These are phyloP conservation scores for Macroramphosus scolopax DNA, from an alignment of 2,797 vertebrate species.

Conservation along the genomic window DNA sequence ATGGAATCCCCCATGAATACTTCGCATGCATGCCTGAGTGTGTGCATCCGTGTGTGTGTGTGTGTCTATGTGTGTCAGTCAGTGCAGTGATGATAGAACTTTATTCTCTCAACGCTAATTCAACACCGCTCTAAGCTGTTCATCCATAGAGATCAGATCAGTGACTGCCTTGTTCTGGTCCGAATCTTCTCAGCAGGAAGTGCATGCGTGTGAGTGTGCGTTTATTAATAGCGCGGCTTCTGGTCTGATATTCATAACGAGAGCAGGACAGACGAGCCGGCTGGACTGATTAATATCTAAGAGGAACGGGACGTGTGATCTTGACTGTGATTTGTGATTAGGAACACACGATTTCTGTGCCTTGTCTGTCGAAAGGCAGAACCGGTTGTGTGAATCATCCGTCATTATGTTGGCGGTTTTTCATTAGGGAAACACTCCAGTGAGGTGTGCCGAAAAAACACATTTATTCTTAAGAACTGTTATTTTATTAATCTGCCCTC, in stretches of 20 bases:
- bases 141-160: constrained; percentile 66
- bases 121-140: constrained; percentile 60
- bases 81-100: constrained; percentile 44
- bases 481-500: no score
- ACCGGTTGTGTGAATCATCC: no score
- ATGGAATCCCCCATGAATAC: constrained; percentile 67
- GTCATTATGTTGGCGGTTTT: no score
- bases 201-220: constrained; percentile 25
- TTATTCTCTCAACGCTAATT: constrained; percentile 57
- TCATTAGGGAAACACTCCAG: no score
- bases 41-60: constrained; percentile 22
- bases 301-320: constrained; percentile 51
- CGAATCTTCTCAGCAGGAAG: constrained; percentile 50
- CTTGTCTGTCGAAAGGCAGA: constrained; percentile 7
- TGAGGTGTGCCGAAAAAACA: no score
- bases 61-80: constrained; percentile 6
- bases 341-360: constrained; percentile 26
- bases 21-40: constrained; percentile 29
- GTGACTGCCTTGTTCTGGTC: constrained; percentile 60
- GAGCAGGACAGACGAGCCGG: constrained; percentile 58
- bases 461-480: no score
- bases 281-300: constrained; percentile 63
- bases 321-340: constrained; percentile 50
- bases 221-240: constrained; percentile 70
- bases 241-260: constrained; percentile 65